Percentiles rank a stretch among this genome's conserved stretches.
phyloP scores from a whole-genome alignment of 2,113 vertebrate species.

The Sula dactylatra region DNA sequence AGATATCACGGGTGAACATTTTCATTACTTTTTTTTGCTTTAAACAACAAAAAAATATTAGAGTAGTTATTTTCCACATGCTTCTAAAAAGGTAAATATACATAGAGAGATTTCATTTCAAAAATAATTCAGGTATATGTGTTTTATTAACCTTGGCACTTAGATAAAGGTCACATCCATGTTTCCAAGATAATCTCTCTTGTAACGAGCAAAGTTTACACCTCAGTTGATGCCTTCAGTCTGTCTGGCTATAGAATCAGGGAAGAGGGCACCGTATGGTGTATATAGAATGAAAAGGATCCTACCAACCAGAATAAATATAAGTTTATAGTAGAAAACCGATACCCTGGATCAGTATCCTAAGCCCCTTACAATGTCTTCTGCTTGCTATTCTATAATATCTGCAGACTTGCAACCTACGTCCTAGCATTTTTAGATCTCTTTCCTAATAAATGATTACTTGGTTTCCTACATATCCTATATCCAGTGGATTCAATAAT shows the following conservation, averaged over 20 bases:
- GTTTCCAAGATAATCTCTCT: neutral
- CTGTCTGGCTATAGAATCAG: neutral
- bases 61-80: neutral
- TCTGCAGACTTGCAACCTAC: neutral
- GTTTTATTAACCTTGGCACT: neutral
- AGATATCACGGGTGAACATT: neutral
- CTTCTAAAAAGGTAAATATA: neutral
- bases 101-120: neutral
- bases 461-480: neutral
- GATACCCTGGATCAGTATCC: neutral
- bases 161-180: neutral
- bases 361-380: neutral
- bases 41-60: neutral
- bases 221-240: neutral
- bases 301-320: neutral
- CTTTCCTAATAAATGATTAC: neutral
- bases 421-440: neutral
- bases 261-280: neutral
- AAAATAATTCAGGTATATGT: neutral
- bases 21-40: neutral
- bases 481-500: neutral
- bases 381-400: neutral
- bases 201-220: neutral
- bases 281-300: neutral
- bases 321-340: neutral